A percentile compares a stretch with the other conserved stretches of the same genome.
Conservation (phyloP, 2,888 invertebrate genomes). For the Rhorus exstirpatorius region DNA sequence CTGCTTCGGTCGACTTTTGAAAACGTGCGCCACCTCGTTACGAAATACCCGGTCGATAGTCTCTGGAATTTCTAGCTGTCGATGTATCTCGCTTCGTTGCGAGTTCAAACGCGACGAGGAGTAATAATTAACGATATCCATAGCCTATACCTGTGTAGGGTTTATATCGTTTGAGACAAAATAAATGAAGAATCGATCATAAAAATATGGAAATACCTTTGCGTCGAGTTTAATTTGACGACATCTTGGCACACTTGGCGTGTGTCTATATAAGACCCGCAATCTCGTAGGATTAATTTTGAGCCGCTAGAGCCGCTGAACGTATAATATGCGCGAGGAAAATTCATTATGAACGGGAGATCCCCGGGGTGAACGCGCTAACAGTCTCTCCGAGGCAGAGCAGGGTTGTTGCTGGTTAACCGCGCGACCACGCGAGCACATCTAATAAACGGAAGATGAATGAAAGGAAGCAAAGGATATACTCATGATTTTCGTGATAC, state of each 20-base stretch:
- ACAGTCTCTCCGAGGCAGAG: slow-evolving; percentile 37
- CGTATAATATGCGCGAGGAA: slow-evolving; percentile 49
- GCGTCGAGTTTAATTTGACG: neutral
- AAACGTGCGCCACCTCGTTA: slow-evolving; percentile 23
- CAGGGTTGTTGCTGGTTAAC: slow-evolving; percentile 52
- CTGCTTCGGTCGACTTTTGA: slow-evolving; percentile 37
- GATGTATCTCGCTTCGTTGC: slow-evolving; percentile 13
- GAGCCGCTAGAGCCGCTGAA: slow-evolving; percentile 28
- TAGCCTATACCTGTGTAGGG: neutral
- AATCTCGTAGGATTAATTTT: slow-evolving; percentile 51
- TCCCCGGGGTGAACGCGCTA: neutral
- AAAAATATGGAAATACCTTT: neutral
- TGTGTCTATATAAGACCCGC: slow-evolving; percentile 1
- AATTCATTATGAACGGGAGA: slow-evolving; percentile 60
- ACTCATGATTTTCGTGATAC: slow-evolving; percentile 27
- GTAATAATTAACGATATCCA: slow-evolving; percentile 34
- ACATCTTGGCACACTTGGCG: neutral
- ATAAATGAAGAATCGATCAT: neutral
- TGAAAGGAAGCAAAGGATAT: slow-evolving; percentile 32
- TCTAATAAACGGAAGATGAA: slow-evolving; percentile 67
- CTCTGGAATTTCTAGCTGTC: neutral
- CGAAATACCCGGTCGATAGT: slow-evolving; percentile 41
- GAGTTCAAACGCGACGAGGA: slow-evolving; percentile 16
- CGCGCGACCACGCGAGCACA: slow-evolving; percentile 41
- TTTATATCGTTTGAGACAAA: neutral